These are phyloP conservation scores for Colinus virginianus DNA, from an alignment of 2,113 vertebrate species.

Conservation along the genomic window DNA sequence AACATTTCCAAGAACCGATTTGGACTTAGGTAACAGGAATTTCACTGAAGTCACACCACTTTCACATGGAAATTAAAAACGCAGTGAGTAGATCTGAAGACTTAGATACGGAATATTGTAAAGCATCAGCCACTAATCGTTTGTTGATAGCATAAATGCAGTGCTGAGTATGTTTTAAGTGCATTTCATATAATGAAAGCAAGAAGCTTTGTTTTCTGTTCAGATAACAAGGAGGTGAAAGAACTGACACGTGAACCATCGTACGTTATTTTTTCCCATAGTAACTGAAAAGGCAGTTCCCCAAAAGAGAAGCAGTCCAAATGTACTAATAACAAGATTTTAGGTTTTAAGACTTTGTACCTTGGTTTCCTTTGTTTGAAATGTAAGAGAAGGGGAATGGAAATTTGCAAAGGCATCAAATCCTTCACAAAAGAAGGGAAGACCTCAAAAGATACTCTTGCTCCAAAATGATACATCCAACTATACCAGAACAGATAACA, in stretches of 20 bases:
- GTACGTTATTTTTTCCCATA: neutral
- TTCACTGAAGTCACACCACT: neutral
- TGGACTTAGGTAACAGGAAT: neutral
- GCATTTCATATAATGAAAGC: neutral
- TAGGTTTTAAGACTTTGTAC: neutral
- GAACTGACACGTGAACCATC: neutral
- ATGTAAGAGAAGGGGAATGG: neutral
- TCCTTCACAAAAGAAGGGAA: neutral
- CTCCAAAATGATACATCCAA: slow-evolving; percentile 6
- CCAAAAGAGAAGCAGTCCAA: neutral
- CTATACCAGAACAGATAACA: neutral
- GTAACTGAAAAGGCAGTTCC: neutral
- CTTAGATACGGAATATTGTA: neutral
- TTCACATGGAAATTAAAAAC: neutral
- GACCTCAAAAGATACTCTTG: neutral
- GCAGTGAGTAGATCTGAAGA: neutral
- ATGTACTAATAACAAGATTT: neutral
- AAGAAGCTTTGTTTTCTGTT: neutral
- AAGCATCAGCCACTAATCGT: neutral
- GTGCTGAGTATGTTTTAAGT: neutral
- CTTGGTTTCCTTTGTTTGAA: neutral
- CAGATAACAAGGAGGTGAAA: neutral
- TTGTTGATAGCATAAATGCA: neutral
- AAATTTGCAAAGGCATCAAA: neutral
- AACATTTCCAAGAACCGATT: neutral